Base-by-base conservation (phyloP, 1,140 invertebrate species). In the Lineus longissimus region DNA sequence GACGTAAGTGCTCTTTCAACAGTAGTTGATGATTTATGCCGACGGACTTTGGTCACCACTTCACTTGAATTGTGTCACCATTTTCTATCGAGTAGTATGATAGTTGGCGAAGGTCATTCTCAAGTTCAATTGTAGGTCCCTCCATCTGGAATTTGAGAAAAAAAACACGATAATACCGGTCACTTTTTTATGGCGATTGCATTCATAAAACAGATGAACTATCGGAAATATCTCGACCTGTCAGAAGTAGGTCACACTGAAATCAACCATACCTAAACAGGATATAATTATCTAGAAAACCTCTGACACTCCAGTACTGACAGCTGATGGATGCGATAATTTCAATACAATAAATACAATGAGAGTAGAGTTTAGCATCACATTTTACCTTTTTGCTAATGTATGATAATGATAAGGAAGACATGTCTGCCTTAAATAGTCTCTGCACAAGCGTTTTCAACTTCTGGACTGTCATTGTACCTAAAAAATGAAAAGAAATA, bases 81-180 rank as follows among this genome's bases (percentile, higher is more conserved):
- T 90, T 87, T 83, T 93, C 89, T 36, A 95, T 83, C 0, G 91
- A 93, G 81, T 90, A 95, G 79, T 88, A 93, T 64, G 86, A 86
- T 31, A 95, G 77, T 69, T 90, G 87, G 78, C 91, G 90, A 61
- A 91, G 86, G 59, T 88, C 86, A 76, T 93, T 93, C 65, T 93
- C 90, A 59, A 94, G 76, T 65, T 83, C 83, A 71, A 93, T 88
- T 77, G 89, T 86, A 36, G 88, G 84, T 2, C 68, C 70, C 25
- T 65, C 54, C 33, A 87, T 84, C 86, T 88, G 72, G 54, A 84
- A 83, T 62, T 69, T 55, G 70, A 70, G 65, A 67, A 63, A 65
- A 45, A 54, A 51, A 59, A 60, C n/a, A n/a, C n/a, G n/a, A n/a
- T n/a, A n/a, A n/a, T n/a, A n/a, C n/a, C n/a, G n/a, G n/a, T n/a